These are phyloP conservation scores for Bombycilla garrulus DNA, from an alignment of 2,113 vertebrate species.

Conservation along the genomic window DNA sequence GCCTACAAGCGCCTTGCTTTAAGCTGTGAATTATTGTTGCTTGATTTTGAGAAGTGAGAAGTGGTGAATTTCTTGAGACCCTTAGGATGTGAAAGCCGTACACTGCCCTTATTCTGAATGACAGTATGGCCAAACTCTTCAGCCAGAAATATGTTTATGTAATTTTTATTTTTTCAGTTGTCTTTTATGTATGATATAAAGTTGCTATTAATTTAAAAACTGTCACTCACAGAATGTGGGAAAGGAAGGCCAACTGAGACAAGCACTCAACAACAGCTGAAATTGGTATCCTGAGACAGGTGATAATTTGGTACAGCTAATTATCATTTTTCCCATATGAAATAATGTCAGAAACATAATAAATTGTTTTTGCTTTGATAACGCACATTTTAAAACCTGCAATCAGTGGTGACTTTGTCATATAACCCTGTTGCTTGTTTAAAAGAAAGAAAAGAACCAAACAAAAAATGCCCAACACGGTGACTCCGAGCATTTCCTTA, in stretches of 20 bases:
- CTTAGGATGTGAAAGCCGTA: not conserved
- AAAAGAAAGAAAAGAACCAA: not conserved
- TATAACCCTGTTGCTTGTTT: not conserved
- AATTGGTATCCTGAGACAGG: slow-evolving; percentile 40
- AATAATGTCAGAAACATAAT: slow-evolving; percentile 42
- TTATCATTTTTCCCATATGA: slow-evolving; percentile 52
- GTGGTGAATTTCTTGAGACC: slow-evolving; percentile 1
- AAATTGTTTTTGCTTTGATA: slow-evolving; percentile 45
- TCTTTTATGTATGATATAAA: slow-evolving; percentile 47
- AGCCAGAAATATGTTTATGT: not conserved
- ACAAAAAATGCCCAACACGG: not conserved
- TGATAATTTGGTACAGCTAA: slow-evolving; percentile 67
- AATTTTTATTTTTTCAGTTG: slow-evolving; percentile 9
- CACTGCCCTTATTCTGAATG: slow-evolving; percentile 23
- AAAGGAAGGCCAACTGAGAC: slow-evolving; percentile 52
- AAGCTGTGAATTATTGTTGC: slow-evolving; percentile 41
- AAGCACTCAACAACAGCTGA: not conserved
- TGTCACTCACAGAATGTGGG: slow-evolving; percentile 54
- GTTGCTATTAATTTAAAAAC: slow-evolving; percentile 70
- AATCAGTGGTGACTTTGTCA: not conserved
- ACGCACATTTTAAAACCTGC: not conserved
- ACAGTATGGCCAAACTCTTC: slow-evolving; percentile 13
- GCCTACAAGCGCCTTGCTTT: not conserved
- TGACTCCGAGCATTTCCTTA: not conserved
- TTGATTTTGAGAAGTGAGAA: slow-evolving; percentile 18